Base-by-base conservation (phyloP, 2,888 invertebrate species). In the Amphipoea oculea region DNA sequence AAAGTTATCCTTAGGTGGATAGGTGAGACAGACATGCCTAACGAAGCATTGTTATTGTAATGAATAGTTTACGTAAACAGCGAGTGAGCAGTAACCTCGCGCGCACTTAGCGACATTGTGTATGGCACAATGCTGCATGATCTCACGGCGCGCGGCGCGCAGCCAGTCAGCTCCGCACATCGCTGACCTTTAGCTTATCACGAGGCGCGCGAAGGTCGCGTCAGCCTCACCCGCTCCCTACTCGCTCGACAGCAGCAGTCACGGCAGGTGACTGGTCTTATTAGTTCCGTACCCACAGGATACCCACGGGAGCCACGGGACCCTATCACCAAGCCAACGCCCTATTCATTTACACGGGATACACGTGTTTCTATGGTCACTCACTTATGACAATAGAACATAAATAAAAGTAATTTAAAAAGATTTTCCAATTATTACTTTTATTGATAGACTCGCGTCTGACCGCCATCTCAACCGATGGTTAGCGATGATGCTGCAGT, bases 191-290 rank as follows among this genome's bases (percentile, higher is more conserved):
- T 62, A 42, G 82, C 60, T 72, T 54, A 77, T 79, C 85, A 82
- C 77, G 85, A 77, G 84, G 72, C 65, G 78, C 77, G 71, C 72
- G 76, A 82, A 86, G 86, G 86, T 70, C 86, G 70, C 54, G 6
- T 1, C 51, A 68, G 29, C 65, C 36, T 45, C 48, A 42, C 66
- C 7, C 29, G 42, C 29, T 20, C 20, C 48, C 40, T 23, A n/a
- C 60, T 17, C 2, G 17, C 45, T 17, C 4, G n/a, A 12, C 51
- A 29, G 73, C 48, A 51, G 29, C 60, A 54, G 54, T 20, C 54
- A 54, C 54, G 54, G 54, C 54, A 20, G 54, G 54, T 20, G 54
- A 2, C 20, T 54, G 54, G 9, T 23, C 17, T 48, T 7, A 12
- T 75, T 17, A 60, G 45, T 60, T 48, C 45, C 3, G 54, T 57